Percentiles rank a stretch among this genome's conserved stretches.
These are phyloP conservation scores for Drosophila sp. DNA, from an alignment of 1,140 invertebrate species.

Conservation along the genomic window DNA sequence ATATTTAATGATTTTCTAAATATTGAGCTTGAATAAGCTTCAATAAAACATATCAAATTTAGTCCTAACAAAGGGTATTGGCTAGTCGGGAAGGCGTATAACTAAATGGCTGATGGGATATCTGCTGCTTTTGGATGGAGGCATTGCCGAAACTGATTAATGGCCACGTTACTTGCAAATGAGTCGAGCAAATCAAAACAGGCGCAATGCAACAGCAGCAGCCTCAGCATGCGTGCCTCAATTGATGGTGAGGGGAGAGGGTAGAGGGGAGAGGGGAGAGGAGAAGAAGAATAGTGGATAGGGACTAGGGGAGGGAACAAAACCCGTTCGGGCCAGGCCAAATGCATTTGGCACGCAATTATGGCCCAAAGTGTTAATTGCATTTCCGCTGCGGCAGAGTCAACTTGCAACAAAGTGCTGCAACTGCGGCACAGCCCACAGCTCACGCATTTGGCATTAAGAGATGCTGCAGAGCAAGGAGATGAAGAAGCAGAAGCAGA, in stretches of 20 bases:
- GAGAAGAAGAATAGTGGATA: background rate
- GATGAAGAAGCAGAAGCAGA: background rate
- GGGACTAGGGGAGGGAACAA: conserved; percentile 2
- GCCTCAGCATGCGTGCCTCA: background rate
- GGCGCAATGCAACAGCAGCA: conserved; percentile 35
- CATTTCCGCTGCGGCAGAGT: conserved; percentile 65
- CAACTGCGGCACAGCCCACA: conserved; percentile 66
- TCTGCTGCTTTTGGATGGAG: background rate
- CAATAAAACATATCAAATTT: too few relatives aligned
- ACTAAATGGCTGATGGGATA: background rate
- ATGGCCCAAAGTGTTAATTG: conserved; percentile 82
- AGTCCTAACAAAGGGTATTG: too few relatives aligned
- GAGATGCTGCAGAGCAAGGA: conserved; percentile 19
- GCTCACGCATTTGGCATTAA: conserved; percentile 79
- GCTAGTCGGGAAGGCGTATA: too few relatives aligned
- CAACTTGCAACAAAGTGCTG: conserved; percentile 36
- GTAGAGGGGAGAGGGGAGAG: background rate
- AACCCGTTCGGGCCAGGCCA: conserved; percentile 51
- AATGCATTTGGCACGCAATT: conserved; percentile 82
- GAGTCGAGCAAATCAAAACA: conserved; percentile 77
- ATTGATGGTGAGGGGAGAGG: background rate
- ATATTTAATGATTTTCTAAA: too few relatives aligned
- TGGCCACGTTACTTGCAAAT: conserved; percentile 72
- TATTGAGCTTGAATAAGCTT: too few relatives aligned
- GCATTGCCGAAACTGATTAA: conserved; percentile 62